Percentiles rank a stretch among this genome's conserved stretches.
These are phyloP conservation scores for Dicaeum eximium DNA, from an alignment of 2,113 vertebrate genomes.

Conservation along the genomic window DNA sequence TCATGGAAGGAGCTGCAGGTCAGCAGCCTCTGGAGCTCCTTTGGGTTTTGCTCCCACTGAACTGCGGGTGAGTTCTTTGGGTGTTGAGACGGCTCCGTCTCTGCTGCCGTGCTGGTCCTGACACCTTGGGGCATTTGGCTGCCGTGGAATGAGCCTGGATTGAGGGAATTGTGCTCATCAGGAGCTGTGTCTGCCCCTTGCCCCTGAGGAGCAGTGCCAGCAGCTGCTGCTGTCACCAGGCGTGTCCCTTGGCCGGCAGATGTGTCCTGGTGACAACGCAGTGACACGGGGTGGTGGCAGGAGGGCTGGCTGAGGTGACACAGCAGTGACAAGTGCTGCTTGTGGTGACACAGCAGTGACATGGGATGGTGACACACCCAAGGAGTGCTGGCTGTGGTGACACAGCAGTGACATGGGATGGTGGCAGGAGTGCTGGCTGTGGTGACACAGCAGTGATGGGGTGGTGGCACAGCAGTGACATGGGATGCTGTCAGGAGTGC, in stretches of 20 bases:
- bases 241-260: background rate
- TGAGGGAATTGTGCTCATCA: too few species aligned
- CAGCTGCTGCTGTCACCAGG: background rate
- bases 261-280: background rate
- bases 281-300: background rate
- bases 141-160: background rate
- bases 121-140: background rate
- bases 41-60: background rate
- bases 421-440: background rate
- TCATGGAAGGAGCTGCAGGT: background rate
- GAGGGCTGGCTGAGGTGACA: background rate
- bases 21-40: background rate
- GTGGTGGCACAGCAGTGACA: background rate
- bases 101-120: background rate
- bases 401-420: background rate
- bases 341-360: background rate
- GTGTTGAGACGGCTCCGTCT: accelerated
- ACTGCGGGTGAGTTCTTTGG: background rate
- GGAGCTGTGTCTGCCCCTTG: background rate
- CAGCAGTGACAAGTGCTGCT: background rate
- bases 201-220: background rate
- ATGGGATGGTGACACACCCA: too few species aligned
- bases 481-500: background rate
- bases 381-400: background rate
- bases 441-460: background rate